Evolutionary conservation across 2,113 vertebrate genomes (phyloP), one percentile per base, ranked within the genome.

Genomic region (Microcebus lehilahytsara): DNA sequence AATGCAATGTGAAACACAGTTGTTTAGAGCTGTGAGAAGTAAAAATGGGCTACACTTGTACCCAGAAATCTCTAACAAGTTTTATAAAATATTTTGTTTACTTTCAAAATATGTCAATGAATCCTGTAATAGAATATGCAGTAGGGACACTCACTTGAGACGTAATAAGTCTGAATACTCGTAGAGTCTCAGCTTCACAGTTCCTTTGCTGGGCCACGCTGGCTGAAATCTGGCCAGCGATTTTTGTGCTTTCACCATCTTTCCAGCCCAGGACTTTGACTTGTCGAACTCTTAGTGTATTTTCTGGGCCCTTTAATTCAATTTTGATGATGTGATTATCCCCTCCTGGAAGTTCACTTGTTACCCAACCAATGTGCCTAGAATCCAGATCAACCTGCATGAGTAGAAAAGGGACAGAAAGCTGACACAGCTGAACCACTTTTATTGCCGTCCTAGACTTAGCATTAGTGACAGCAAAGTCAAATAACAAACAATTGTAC

Each of bases 241-340:
- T 99, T 98, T 99, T 99, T 97, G 99, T 99, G 98, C 99, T 99
- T 97, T 99, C 99, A 0, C 99, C 99, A 62, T 99, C 99, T 97
- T 99, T 99, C 99, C 99, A 99, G 34, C 99, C 99, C 16, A 99
- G 99, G 42, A 99, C 99, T 98, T 99, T 99, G n/a, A 99, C 99
- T 98, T 99, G 99, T 62, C 99, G 99, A 97, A 99, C 99, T 98
- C 99, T 98, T 89, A 99, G 98, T 0, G 99, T 99, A 98, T 99
- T 99, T 98, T 99, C 99, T 3, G 99, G 99, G 64, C 99, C 99
- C 93, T 99, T 99, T 98, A 99, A 98, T 97, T 99, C 99, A 97
- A 99, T 99, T 98, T 99, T 99, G 97, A 99, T 99, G 96, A 99
- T 99, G 96, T 99, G 99, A 98, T 99, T 99, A 97, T 99, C 99